Base-by-base conservation (phyloP, 1,140 invertebrate species). In the Drosophila aff. region DNA sequence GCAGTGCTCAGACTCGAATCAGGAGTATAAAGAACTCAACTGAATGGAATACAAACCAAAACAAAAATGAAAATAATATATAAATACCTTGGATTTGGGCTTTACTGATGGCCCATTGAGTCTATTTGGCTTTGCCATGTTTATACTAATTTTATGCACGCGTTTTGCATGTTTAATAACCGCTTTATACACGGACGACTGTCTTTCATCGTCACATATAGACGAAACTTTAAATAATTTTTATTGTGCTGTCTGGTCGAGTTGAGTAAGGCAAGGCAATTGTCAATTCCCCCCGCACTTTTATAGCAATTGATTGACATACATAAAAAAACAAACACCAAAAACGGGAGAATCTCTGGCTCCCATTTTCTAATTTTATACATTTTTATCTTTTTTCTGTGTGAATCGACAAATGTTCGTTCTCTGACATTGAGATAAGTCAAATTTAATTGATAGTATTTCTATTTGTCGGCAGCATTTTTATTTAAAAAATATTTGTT, bases 131-230 rank as follows among this genome's bases (percentile, higher is more conserved):
- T 50, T 18, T 18, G 31, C 59, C 44, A 63, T 31, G 41, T 79
- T 87, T 81, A 89, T 75, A 84, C 59, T 77, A 71, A 90, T 84
- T 89, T 84, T 83, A 87, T 89, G 85, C 84, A 87, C 85, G 81
- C 84, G 77, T 66, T 87, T 81, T 81, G 84, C 63, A 87, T 89
- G 26, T 62, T 64, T 74, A 83, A 78, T 78, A 79, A 69, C 15
- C 18, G 8, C 31, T 47, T 47, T 66, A 55, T 53, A 46, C 62
- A n/a, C 38, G 31, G 7, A 23, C 41, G 16, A 21, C 13, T 18
- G 36, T 33, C 28, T 18, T 21, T 46, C 58, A 33, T 31, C 38
- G 52, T 55, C 31, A 38, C 23, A 49, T 60, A 18, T 49, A 16
- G 8, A 65, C 3, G 4, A 36, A 15, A 41, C 21, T 62, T 43